phyloP scores from a whole-genome alignment of 1,140 invertebrate genomes.

The Drosophila gunungcola region DNA sequence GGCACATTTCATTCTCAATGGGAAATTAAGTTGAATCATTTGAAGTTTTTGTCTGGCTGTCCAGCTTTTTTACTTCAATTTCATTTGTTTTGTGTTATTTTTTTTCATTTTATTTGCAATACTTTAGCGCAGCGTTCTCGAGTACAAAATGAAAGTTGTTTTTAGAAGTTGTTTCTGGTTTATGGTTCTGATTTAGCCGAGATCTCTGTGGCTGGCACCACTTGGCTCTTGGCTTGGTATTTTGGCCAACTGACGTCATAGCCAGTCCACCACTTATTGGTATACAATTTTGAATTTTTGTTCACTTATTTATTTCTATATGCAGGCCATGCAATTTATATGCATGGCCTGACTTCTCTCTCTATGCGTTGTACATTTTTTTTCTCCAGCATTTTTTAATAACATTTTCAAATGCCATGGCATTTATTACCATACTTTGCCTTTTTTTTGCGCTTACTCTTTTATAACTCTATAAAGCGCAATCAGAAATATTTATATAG shows the following conservation, averaged over 20 bases:
- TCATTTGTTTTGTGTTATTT: slow-evolving; percentile 10
- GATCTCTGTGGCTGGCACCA: slow-evolving; percentile 46
- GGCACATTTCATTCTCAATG: slow-evolving; percentile 55
- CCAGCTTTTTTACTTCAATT: slow-evolving; percentile 15
- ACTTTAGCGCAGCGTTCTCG: slow-evolving; percentile 34
- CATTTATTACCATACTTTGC: slow-evolving; percentile 79
- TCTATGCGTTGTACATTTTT: slow-evolving; percentile 15
- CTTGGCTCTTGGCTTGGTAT: slow-evolving; percentile 56
- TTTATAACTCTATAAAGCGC: slow-evolving; percentile 72
- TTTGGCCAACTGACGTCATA: slow-evolving; percentile 75
- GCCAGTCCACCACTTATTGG: slow-evolving; percentile 38
- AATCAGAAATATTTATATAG: slow-evolving; percentile 59
- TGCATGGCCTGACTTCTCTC: slow-evolving; percentile 65
- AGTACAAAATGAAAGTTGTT: slow-evolving; percentile 80
- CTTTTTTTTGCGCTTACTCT: slow-evolving; percentile 46
- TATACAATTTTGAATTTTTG: slow-evolving; percentile 22
- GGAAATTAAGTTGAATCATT: slow-evolving; percentile 70
- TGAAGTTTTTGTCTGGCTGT: slow-evolving; percentile 35
- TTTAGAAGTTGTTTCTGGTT: slow-evolving; percentile 79
- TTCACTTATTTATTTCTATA: slow-evolving; percentile 64
- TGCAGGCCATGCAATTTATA: slow-evolving; percentile 71
- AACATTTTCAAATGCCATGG: slow-evolving; percentile 81
- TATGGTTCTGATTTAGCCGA: slow-evolving; percentile 69
- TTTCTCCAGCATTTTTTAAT: slow-evolving; percentile 49
- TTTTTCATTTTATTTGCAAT: slow-evolving; percentile 26